Conservation (phyloP, 2,888 invertebrate genomes). For the Lasioglossum villosulum region DNA sequence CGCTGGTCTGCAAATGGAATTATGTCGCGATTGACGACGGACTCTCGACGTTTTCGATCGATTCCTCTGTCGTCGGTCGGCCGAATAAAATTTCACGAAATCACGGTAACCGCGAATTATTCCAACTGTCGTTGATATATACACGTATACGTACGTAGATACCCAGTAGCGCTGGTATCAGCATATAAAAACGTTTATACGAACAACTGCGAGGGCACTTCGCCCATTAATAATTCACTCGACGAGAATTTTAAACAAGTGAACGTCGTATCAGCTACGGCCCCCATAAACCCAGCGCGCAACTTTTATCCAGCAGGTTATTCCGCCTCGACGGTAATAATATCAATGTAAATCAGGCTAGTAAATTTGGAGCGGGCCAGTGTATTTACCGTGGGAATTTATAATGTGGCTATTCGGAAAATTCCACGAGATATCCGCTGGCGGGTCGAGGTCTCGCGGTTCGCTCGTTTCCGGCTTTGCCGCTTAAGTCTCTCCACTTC, state of each 20-base stretch:
- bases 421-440: conserved; percentile 2
- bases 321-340: conserved; percentile 21
- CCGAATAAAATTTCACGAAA: not conserved
- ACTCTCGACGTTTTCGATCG: not conserved
- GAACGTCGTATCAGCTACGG: conserved; percentile 6
- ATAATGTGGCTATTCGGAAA: not conserved
- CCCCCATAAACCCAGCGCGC: conserved; percentile 21
- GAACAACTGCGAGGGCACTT: not conserved
- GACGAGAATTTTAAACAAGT: conserved; percentile 26
- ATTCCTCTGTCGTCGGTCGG: not conserved
- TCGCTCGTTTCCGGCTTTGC: not conserved
- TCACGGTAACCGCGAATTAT: conserved; percentile 9
- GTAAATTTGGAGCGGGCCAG: conserved; percentile 13
- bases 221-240: conserved; percentile 13
- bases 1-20: not conserved
- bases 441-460: not conserved
- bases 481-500: not conserved
- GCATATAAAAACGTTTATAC: conserved; percentile 13
- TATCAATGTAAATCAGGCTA: conserved; percentile 34
- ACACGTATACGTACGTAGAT: not conserved
- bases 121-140: not conserved
- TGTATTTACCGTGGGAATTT: conserved; percentile 15
- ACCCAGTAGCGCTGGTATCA: not conserved
- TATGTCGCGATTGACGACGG: not conserved
- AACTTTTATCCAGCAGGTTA: conserved; percentile 29